phyloP scores from a whole-genome alignment of 2,888 invertebrate species.

The Liopterus haemorrhoidalis region DNA sequence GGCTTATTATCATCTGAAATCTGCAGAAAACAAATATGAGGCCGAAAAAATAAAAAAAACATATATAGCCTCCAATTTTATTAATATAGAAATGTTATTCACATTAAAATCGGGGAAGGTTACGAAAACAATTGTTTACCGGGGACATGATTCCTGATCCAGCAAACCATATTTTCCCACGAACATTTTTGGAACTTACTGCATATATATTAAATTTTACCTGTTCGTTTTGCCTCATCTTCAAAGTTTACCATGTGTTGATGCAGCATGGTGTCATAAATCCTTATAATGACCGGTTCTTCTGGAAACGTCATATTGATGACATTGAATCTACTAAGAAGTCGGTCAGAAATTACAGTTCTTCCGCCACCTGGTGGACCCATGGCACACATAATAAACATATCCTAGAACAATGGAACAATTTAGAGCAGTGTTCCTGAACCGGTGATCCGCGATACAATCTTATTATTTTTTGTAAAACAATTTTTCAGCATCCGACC shows the following conservation, averaged over 20 bases:
- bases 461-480: no score
- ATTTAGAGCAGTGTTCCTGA: not conserved
- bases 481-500: no score
- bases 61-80: no score
- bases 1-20: no score
- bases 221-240: conserved; percentile 69
- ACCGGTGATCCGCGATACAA: no score
- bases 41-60: no score
- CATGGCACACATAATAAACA: conserved; percentile 74
- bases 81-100: no score
- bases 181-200: conserved; percentile 7
- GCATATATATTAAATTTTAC: conserved; percentile 40
- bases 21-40: no score
- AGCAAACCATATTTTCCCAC: not conserved
- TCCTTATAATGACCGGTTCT: conserved; percentile 68
- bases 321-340: conserved; percentile 71
- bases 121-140: no score
- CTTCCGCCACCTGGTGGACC: conserved; percentile 85
- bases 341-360: conserved; percentile 68
- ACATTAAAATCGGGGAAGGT: no score
- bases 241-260: conserved; percentile 74
- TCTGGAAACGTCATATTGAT: conserved; percentile 78
- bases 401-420: conserved; percentile 50
- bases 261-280: conserved; percentile 77
- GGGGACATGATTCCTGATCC: no score